Base-by-base conservation (phyloP, 1,140 invertebrate genomes). In the Drosophila orosa region DNA sequence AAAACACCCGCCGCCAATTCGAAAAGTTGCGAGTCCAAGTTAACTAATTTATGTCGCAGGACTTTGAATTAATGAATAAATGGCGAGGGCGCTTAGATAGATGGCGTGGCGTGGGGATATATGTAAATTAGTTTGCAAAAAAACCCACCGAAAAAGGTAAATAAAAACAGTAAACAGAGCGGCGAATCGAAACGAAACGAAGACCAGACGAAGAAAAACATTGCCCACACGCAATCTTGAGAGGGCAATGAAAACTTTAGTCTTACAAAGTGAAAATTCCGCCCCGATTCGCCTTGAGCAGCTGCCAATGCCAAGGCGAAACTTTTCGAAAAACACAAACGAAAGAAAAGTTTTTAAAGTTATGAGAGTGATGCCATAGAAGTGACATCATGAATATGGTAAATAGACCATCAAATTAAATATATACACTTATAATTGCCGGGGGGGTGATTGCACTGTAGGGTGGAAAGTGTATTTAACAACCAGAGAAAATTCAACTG, bases 1-100 rank as follows among this genome's bases (percentile, higher is more conserved):
- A 67, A 52, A 79, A 78, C 61, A 73, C 73, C 67, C 65, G 80
- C 67, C 65, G 80, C 40, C 68, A 37, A 74, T 66, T 59, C 29
- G 50, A 7, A 42, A 42, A 74, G 27, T 47, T 59, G 47, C 67
- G 44, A 83, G 61, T 85, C 78, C 82, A 75, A 85, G 74, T 90
- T 85, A 90, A 90, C 85, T 90, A 90, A 90, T 90, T 90, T 90
- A 90, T 90, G 85, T 90, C 78, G 86, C 69, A 85, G 86, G 81
- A 90, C 85, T 90, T 90, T 72, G 75, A 90, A 90, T 90, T 90
- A 90, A 90, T 90, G 85, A 90, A 85, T 85, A 81, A 90, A 90
- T 85, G 84, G 79, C 76, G 80, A 78, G 84, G 84, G 79, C 76
- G 75, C 84, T 77, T 80, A 89, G 82, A 86, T 77, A 83, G 85